Evolutionary conservation across 2,797 vertebrate genomes (phyloP).

Genomic region (Ctenochaetus hawaiiensis): DNA sequence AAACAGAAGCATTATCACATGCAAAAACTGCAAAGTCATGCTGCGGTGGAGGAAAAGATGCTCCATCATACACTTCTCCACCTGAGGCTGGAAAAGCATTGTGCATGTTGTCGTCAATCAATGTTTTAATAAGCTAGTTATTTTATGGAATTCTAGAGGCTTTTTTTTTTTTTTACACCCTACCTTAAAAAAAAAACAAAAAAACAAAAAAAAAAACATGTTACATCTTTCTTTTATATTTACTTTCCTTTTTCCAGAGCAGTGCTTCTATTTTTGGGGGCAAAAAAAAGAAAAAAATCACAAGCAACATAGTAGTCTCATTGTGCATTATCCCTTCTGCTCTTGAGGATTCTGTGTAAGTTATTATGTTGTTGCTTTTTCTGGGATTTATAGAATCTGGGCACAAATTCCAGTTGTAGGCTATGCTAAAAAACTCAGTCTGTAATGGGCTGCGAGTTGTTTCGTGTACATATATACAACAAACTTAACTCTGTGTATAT

Average conservation of each 20-base stretch:
- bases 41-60: slow-evolving; percentile 44
- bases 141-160: slow-evolving; percentile 72
- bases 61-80: slow-evolving; percentile 54
- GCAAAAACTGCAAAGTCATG: slow-evolving; percentile 51
- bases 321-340: slow-evolving; percentile 62
- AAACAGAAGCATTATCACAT: slow-evolving; percentile 49
- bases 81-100: slow-evolving; percentile 70
- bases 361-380: slow-evolving; percentile 79
- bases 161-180: slow-evolving; percentile 56
- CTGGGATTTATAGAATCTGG: slow-evolving; percentile 65
- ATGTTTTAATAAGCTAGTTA: slow-evolving; percentile 85
- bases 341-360: slow-evolving; percentile 76
- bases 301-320: slow-evolving; percentile 54
- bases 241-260: slow-evolving; percentile 65
- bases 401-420: slow-evolving; percentile 70
- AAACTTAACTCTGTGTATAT: slow-evolving; percentile 83
- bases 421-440: slow-evolving; percentile 74
- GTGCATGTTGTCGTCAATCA: slow-evolving; percentile 85
- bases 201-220: neutral
- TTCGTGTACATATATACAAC: slow-evolving; percentile 85
- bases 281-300: slow-evolving; percentile 28
- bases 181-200: slow-evolving; percentile 44
- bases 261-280: slow-evolving; percentile 60
- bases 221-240: slow-evolving; percentile 63
- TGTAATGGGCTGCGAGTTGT: slow-evolving; percentile 70